phyloP scores from a whole-genome alignment of 2,888 invertebrate species.

The Pachymerium ferrugineum region DNA sequence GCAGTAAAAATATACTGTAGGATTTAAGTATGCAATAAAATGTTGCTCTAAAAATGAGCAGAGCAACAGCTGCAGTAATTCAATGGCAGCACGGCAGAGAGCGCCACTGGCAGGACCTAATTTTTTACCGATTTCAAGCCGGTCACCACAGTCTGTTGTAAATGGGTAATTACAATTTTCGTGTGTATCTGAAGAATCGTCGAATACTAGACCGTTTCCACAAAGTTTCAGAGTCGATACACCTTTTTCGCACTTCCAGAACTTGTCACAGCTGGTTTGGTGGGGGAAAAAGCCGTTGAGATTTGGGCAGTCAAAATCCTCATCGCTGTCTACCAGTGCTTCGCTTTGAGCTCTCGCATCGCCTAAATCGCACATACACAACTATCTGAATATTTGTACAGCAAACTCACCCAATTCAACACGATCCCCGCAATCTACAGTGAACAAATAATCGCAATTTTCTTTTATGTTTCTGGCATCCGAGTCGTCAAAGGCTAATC shows the following conservation, averaged over 20 bases:
- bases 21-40: too few relatives aligned
- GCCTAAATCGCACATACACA: slow-evolving; percentile 12
- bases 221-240: slow-evolving; percentile 83
- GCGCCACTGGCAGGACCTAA: too few relatives aligned
- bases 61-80: neutral
- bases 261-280: slow-evolving; percentile 82
- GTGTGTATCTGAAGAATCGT: slow-evolving; percentile 66
- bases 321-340: neutral
- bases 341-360: slow-evolving; percentile 11
- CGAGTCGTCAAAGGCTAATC: slow-evolving; percentile 81
- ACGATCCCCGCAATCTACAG: slow-evolving; percentile 86
- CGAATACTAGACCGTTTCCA: slow-evolving; percentile 89
- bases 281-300: slow-evolving; percentile 87
- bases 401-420: slow-evolving; percentile 64
- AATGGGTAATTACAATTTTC: slow-evolving; percentile 94
- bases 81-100: neutral
- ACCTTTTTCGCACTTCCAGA: slow-evolving; percentile 91
- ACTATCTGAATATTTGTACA: neutral
- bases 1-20: too few relatives aligned
- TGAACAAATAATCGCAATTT: slow-evolving; percentile 92
- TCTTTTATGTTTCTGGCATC: slow-evolving; percentile 73
- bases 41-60: too few relatives aligned
- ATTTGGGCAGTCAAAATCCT: slow-evolving; percentile 79
- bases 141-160: slow-evolving; percentile 87
- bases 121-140: slow-evolving; percentile 69